A percentile compares a stretch with the other conserved stretches of the same genome.
Conservation (phyloP, 2,797 vertebrate species). For the Sparidentex hasta region DNA sequence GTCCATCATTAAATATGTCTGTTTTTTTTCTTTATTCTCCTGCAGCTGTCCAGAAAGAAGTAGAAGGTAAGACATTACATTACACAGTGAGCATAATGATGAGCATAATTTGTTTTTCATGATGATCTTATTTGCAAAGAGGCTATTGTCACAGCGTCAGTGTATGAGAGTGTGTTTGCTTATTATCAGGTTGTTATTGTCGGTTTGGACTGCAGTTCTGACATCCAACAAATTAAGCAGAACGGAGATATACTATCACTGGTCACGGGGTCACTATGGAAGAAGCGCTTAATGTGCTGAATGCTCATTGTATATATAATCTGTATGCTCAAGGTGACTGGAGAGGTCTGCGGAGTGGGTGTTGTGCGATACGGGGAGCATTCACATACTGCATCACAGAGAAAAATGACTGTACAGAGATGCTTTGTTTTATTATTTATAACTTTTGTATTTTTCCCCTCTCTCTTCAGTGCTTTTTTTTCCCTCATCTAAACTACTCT, state of each 20-base stretch:
- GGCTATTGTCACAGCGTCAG: slow-evolving; percentile 62
- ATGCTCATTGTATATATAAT: slow-evolving; percentile 70
- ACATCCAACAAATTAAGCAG: slow-evolving; percentile 82
- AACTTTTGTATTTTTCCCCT: slow-evolving; percentile 45
- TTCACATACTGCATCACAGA: slow-evolving; percentile 52
- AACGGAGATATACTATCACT: slow-evolving; percentile 66
- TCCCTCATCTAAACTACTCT: slow-evolving; percentile 47
- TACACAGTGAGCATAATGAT: slow-evolving; percentile 63
- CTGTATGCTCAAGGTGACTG: slow-evolving; percentile 71
- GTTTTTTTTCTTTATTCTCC: slow-evolving; percentile 62
- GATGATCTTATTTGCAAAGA: slow-evolving; percentile 67
- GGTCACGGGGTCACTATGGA: slow-evolving; percentile 69
- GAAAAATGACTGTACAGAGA: slow-evolving; percentile 53
- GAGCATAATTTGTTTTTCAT: slow-evolving; percentile 57
- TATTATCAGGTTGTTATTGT: slow-evolving; percentile 80
- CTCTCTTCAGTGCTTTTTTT: slow-evolving; percentile 33
- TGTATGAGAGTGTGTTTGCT: slow-evolving; percentile 64
- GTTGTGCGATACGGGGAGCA: slow-evolving; percentile 47
- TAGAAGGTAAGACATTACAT: slow-evolving; percentile 86
- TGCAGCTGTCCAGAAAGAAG: slow-evolving; percentile 85
- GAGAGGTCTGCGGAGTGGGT: slow-evolving; percentile 69
- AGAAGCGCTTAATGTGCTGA: slow-evolving; percentile 62
- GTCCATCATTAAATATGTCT: slow-evolving; percentile 56
- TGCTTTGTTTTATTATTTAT: slow-evolving; percentile 63
- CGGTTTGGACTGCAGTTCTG: slow-evolving; percentile 89